Base-by-base conservation (phyloP, 23 tunicate species). In the Styela plicata region DNA sequence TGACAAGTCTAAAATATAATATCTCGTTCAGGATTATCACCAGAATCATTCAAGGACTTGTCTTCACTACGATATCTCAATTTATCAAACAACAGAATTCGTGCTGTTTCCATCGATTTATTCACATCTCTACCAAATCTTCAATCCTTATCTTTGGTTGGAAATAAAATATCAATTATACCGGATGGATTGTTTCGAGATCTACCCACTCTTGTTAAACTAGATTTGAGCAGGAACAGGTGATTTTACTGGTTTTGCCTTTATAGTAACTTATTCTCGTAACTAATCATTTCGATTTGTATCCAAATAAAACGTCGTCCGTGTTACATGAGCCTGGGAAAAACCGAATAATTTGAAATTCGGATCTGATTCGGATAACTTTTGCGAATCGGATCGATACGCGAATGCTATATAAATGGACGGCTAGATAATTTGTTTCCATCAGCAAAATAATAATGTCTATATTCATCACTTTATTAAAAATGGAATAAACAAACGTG, bases 181-280 rank as follows among this genome's bases (percentile, higher is more conserved):
- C 65, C 86, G 18, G 79, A 80, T 67, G 83, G 78, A 64, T 23
- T 79, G 21, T 87, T 91, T 74, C 64, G 74, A 5, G 35, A 24
- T 7, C 76, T 81, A 27, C 36, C 70, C 24, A 34, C 85, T 20
- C 57, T 91, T 29, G 82, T 25, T 2, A 29, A 36, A 19, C 85
- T 91, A 1, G 83, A 91, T 78, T 68, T 91, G 27, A 83, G 87
- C 57, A n/a, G 78, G 23, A 91, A 91, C 90, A 79, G 82, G 97
- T 91, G 37, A 80, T n/a, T n/a, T n/a, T n/a, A n/a, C n/a, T n/a
- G n/a, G n/a, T n/a, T n/a, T n/a, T n/a, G n/a, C n/a, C n/a, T n/a
- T n/a, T n/a, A n/a, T n/a, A n/a, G n/a, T n/a, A n/a, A 69, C 33
- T 26, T 36, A 31, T 31, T 69, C 74, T n/a, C 74, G 31, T 69